Evolutionary conservation across 2,113 vertebrate genomes (phyloP), one percentile per base, ranked within the genome.

Genomic region (Hydrochoerus hydrochaeris): DNA sequence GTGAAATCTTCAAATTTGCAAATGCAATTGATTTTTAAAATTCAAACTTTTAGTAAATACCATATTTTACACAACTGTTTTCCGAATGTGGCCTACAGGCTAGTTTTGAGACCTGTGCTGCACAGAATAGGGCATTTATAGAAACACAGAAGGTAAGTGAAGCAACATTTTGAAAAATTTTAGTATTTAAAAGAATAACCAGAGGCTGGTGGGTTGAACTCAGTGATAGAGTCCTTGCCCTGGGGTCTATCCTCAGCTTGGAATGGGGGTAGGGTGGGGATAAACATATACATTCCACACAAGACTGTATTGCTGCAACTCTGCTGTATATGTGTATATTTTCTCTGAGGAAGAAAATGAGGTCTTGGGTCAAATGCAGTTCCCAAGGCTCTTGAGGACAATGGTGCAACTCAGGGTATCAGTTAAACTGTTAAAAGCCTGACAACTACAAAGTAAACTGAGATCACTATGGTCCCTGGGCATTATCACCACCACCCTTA

Each of bases 131-230:
- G n/a, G 35, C 71, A 71, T 58, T 89, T 96, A 86, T 49, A 28
- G 69, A 96, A 86, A 52, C 35, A 90, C 14, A 83, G 62, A 87
- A 77, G 52, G 32, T 58, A 95, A 81, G 52, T 85, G 63, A 94
- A 88, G 83, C 38, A 97, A 95, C 14, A 87, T 58, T 96, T 96
- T 49, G 90, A 96, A 80, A 97, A 32, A 58, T 26, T 69, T 60
- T 71, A 17, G 14, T 52, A 71, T 13, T 88, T 88, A 85, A 52
- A 95, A 63, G 30, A 80, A 46, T 84, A 44, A 82, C 30, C 30
- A 38, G n/a, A 46, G 86, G 22, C n/a, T 73, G 13, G 13, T 54
- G 80, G 32, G 30, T 77, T 35, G 63, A 54, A 28, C 46, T 75
- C 22, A 75, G 78, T n/a, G 67, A 58, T 81, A 71, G 44, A 75